Evolutionary conservation across 2,888 invertebrate genomes (phyloP).

Genomic region (Calameuta filiformis): DNA sequence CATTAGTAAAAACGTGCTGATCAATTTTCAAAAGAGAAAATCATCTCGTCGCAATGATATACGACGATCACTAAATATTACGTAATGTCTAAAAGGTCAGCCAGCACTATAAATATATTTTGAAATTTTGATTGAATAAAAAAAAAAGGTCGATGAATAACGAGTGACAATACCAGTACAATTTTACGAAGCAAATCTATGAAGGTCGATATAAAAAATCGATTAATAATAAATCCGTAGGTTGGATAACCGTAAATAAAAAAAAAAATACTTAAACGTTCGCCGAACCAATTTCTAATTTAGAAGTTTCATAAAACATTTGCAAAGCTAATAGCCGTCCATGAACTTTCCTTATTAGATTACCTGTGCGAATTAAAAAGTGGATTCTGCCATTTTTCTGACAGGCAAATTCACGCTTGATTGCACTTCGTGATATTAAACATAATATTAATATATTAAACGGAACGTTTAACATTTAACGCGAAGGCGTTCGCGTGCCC

Average conservation of each 20-base stretch:
- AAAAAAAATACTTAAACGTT: neutral
- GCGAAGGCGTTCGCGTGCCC: neutral
- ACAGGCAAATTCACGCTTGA: neutral
- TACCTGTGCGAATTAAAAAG: neutral
- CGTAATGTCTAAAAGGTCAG: too few relatives aligned
- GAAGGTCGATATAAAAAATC: too few relatives aligned
- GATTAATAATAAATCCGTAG: too few relatives aligned
- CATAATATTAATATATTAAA: neutral
- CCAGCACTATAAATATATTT: too few relatives aligned
- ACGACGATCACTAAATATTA: too few relatives aligned
- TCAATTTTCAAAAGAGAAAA: neutral
- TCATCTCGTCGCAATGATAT: too few relatives aligned
- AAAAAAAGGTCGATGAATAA: too few relatives aligned
- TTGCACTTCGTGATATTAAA: neutral
- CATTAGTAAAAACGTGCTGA: neutral
- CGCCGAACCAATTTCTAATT: neutral
- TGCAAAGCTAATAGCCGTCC: neutral
- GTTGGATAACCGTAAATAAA: too few relatives aligned
- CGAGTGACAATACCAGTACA: too few relatives aligned
- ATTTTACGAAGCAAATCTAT: too few relatives aligned
- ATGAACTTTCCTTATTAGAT: neutral
- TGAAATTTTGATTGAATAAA: too few relatives aligned
- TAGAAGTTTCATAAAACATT: neutral
- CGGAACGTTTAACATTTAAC: neutral
- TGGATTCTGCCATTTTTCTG: neutral